Conservation (phyloP, 2,113 vertebrate genomes). For the Ceuthmochares aereus region DNA sequence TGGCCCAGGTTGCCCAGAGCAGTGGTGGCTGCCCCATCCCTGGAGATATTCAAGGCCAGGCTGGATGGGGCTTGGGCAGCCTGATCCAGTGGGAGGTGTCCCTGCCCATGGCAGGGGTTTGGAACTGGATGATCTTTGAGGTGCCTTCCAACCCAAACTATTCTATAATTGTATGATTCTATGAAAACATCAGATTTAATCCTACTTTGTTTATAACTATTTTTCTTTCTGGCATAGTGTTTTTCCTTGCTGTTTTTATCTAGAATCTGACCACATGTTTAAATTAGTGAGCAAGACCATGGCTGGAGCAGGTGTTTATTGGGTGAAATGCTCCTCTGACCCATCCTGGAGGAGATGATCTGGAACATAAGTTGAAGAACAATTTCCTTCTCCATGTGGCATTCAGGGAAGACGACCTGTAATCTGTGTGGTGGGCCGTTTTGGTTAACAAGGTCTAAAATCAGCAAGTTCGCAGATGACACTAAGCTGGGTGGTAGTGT, state of each 20-base stretch:
- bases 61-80: no score
- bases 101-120: no score
- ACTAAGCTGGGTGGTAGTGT: no score
- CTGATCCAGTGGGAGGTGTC: no score
- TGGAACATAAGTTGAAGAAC: neutral
- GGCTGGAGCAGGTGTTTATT: neutral
- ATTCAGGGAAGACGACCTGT: neutral
- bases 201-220: fast-evolving
- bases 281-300: neutral
- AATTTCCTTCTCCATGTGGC: neutral
- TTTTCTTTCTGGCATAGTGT: neutral
- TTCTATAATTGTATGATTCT: no score
- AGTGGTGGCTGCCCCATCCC: no score
- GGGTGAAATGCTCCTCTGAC: neutral
- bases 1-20: no score
- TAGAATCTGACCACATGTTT: neutral
- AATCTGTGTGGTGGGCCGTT: neutral
- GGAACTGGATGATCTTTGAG: no score
- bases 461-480: no score
- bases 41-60: no score
- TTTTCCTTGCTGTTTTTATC: fast-evolving
- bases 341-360: neutral
- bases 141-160: no score
- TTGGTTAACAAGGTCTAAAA: neutral
- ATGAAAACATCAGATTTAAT: neutral